Evolutionary conservation across 2,888 invertebrate genomes (phyloP).

Genomic region (Coenonympha glycerion): DNA sequence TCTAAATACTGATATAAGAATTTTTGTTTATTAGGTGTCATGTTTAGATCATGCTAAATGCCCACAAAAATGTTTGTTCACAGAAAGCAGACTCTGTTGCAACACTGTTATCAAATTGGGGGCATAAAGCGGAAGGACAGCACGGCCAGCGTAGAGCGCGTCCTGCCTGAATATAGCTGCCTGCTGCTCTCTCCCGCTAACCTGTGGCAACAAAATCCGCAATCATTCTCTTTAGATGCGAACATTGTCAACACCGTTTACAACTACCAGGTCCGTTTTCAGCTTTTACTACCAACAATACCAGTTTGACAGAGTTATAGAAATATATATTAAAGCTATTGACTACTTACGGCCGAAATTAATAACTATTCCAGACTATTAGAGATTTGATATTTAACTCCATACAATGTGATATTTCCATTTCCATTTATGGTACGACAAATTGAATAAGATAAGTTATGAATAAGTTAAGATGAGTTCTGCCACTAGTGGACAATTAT

Average conservation of each 20-base stretch:
- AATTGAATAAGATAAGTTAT: no score
- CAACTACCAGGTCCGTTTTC: conserved; percentile 90
- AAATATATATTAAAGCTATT: no score
- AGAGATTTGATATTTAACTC: no score
- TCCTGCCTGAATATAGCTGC: conserved; percentile 94
- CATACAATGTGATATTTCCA: no score
- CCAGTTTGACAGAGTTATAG: no score
- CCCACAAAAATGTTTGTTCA: conserved; percentile 32
- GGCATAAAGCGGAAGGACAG: conserved; percentile 79
- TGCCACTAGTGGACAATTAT: no score
- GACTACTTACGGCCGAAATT: no score
- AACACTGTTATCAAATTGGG: conserved; percentile 90
- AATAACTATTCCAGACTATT: no score
- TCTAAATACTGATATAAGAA: not conserved
- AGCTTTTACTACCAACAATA: no score
- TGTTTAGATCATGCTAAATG: not conserved
- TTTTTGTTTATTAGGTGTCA: not conserved
- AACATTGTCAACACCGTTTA: conserved; percentile 88
- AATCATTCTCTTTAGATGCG: conserved; percentile 85
- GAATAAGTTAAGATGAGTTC: no score
- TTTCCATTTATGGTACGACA: no score
- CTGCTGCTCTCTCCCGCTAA: conserved; percentile 94
- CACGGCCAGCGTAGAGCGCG: conserved; percentile 75
- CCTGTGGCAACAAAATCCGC: conserved; percentile 91
- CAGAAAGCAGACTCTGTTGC: conserved; percentile 83